Percentiles rank a stretch among this genome's conserved stretches.
These are phyloP conservation scores for Paguma larvata DNA, from an alignment of 2,797 vertebrate genomes.

Conservation along the genomic window DNA sequence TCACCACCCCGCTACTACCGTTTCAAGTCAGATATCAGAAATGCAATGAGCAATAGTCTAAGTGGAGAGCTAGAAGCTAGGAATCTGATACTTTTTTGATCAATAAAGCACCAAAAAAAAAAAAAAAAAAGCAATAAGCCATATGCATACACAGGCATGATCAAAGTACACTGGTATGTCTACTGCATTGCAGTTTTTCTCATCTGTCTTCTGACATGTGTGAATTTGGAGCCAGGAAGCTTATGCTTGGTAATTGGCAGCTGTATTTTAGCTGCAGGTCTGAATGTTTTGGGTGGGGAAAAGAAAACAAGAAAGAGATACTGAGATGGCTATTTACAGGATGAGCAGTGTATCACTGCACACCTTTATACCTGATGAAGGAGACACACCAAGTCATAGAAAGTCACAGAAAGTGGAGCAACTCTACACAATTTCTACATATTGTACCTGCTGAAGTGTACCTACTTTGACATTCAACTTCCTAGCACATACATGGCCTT, in stretches of 20 bases:
- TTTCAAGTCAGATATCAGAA: neutral
- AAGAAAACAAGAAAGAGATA: neutral
- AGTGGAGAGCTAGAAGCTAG: neutral
- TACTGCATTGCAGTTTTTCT: neutral
- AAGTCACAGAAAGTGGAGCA: neutral
- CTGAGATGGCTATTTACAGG: neutral
- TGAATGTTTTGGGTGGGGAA: neutral
- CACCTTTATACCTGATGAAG: neutral
- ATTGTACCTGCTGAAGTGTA: neutral
- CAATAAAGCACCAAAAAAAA: neutral
- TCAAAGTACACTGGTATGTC: neutral
- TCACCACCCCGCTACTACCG: neutral
- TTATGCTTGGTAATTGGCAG: neutral
- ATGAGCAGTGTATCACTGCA: neutral
- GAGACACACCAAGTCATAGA: neutral
- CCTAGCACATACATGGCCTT: neutral
- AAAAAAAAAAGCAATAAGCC: neutral
- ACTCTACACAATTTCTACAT: neutral
- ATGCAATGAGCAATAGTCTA: neutral
- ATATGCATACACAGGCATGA: neutral
- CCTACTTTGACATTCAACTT: neutral
- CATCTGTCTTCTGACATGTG: neutral
- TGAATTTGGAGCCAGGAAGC: neutral
- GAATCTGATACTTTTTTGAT: conserved; percentile 18
- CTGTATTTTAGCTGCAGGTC: neutral